Evolutionary conservation across 2,113 vertebrate genomes (phyloP).

Genomic region (Microtus montanus): DNA sequence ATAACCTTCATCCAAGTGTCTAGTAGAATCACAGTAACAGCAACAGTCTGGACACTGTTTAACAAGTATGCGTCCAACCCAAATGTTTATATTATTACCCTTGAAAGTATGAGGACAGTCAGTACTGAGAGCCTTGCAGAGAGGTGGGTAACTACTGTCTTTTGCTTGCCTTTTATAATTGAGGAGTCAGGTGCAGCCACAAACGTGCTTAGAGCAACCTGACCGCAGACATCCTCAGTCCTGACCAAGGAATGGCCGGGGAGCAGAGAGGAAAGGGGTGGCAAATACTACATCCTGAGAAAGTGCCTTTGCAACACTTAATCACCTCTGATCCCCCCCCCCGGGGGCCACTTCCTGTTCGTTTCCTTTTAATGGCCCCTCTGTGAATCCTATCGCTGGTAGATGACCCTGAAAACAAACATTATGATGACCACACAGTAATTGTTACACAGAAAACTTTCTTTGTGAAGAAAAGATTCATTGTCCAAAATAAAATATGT

Average conservation of each 20-base stretch:
- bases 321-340: background rate
- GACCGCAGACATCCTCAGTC: background rate
- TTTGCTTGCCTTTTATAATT: background rate
- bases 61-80: background rate
- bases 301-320: background rate
- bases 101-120: background rate
- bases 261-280: background rate
- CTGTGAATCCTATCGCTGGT: background rate
- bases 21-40: background rate
- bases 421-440: background rate
- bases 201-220: background rate
- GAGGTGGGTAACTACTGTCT: background rate
- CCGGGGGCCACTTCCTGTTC: background rate
- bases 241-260: background rate
- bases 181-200: background rate
- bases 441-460: background rate
- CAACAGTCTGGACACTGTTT: background rate
- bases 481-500: background rate
- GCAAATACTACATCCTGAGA: background rate
- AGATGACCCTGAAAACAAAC: background rate
- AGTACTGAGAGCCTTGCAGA: background rate
- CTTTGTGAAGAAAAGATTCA: conserved; percentile 24
- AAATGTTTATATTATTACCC: background rate
- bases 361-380: background rate
- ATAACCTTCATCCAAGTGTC: background rate